Conservation (phyloP, 1,140 invertebrate species). For the Magallana angulata region DNA sequence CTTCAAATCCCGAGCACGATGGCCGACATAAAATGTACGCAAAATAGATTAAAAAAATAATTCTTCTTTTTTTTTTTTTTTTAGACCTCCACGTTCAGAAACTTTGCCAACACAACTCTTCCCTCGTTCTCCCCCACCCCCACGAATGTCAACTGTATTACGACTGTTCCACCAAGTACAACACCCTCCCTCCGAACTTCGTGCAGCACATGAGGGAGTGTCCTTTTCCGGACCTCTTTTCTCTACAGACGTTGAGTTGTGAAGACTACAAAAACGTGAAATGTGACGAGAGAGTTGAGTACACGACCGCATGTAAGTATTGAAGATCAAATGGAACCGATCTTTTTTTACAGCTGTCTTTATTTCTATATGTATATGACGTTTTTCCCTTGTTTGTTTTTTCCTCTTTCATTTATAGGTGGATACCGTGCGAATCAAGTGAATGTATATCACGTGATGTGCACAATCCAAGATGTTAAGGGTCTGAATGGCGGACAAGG, state of each 20-base stretch:
- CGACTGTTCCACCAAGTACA: conserved; percentile 60
- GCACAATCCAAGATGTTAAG: not conserved
- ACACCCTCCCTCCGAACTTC: conserved; percentile 59
- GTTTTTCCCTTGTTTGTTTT: too few relatives aligned
- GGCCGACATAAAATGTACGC: too few relatives aligned
- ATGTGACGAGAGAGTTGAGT: conserved; percentile 58
- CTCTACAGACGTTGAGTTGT: conserved; percentile 57
- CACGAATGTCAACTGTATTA: conserved; percentile 65
- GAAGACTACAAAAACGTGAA: conserved; percentile 63
- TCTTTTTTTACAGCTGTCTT: too few relatives aligned
- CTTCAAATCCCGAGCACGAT: too few relatives aligned
- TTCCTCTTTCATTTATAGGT: not conserved
- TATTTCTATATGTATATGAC: too few relatives aligned
- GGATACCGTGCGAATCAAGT: not conserved
- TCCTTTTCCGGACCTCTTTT: conserved; percentile 66
- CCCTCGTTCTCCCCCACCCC: conserved; percentile 50
- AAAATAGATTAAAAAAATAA: too few relatives aligned
- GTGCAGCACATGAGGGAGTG: conserved; percentile 62
- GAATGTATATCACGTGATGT: conserved; percentile 17
- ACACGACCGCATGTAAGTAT: conserved; percentile 65
- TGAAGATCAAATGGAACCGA: too few relatives aligned
- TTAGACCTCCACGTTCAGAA: conserved; percentile 1
- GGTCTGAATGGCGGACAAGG: not conserved
- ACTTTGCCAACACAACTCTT: conserved; percentile 10
- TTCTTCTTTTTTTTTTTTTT: not conserved